Conservation (phyloP, 2,888 invertebrate genomes). For the Eumacrocentrus americanus region DNA sequence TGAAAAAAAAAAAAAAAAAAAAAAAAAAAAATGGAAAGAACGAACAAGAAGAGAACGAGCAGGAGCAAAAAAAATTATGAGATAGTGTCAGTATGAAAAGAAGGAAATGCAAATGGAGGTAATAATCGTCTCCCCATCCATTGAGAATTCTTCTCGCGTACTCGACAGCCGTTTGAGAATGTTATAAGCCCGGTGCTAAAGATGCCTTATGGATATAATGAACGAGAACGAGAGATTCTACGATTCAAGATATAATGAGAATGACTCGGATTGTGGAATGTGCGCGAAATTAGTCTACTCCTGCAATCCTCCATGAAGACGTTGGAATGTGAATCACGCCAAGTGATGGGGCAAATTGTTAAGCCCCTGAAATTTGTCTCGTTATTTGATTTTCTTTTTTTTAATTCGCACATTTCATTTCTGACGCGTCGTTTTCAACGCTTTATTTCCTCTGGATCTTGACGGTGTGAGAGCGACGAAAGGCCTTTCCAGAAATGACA, state of each 20-base stretch:
- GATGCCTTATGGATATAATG: constrained; percentile 7
- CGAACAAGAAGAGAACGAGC: background rate
- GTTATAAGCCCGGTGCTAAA: constrained; percentile 43
- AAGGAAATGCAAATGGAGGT: constrained; percentile 15
- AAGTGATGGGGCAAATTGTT: background rate
- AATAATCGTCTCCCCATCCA: constrained; percentile 33
- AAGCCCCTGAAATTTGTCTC: background rate
- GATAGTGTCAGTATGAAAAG: constrained; percentile 12
- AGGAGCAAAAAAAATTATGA: background rate
- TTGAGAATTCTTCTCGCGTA: constrained; percentile 42
- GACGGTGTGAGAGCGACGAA: background rate
- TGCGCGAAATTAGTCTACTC: constrained; percentile 14
- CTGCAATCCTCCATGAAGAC: background rate
- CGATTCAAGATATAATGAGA: constrained; percentile 24
- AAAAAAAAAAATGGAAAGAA: background rate
- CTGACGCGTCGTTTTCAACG: background rate
- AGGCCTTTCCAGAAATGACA: constrained; percentile 1
- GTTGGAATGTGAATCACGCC: constrained; percentile 19
- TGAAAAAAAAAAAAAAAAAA: background rate
- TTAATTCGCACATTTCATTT: background rate
- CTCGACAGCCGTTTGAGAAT: constrained; percentile 44
- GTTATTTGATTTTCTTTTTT: background rate
- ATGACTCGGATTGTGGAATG: constrained; percentile 23
- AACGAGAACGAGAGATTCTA: background rate
- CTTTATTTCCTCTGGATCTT: background rate